Evolutionary conservation across 2,888 invertebrate species (phyloP), one percentile per base, ranked within the genome.

Genomic region (Cheilosia vulpina): DNA sequence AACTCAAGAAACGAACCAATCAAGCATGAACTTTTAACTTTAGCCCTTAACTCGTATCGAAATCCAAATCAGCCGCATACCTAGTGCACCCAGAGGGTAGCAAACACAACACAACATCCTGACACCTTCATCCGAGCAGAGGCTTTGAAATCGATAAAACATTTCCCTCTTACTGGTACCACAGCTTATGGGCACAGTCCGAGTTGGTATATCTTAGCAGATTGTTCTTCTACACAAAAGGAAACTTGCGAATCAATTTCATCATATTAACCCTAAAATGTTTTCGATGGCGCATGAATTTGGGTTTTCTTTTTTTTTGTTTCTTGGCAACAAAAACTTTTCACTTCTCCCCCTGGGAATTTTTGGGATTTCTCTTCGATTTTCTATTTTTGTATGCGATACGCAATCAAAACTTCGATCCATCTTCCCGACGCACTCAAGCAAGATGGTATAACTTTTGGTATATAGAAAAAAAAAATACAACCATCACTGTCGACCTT

Each of bases 161-260:
- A 38, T 21, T 31, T 31, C 34, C n/a, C n/a, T 21, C 24, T 43
- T 13, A 31, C 31, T 31, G 38, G 38, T 11, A 4, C 38, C 38
- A 13, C 52, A 52, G 5, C n/a, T n/a, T 55, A 24, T 17, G 13
- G 17, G 4, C 24, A 50, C 15, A 15, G 27, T 17, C 27, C 72
- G 52, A 6, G 6, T 27, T 6, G 27, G 6, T 6, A 6, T 27
- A 27, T 27, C 27, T 1, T 27, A 27, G 38, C 31, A 13, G 19
- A 17, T 57, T 43, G 27, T 31, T 53, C 45, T 45, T 52, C 17
- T 62, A 19, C 34, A 27, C 43, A 31, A 65, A 72, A 72, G n/a
- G 43, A 24, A 75, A 57, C 43, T 76, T 41, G 52, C 41, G 41
- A 66, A 66, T 58, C 76, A 76, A 76, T 76, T 76, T 76, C 58